phyloP scores from a whole-genome alignment of 1,140 invertebrate genomes.

The Hylaeus anthracinus region DNA sequence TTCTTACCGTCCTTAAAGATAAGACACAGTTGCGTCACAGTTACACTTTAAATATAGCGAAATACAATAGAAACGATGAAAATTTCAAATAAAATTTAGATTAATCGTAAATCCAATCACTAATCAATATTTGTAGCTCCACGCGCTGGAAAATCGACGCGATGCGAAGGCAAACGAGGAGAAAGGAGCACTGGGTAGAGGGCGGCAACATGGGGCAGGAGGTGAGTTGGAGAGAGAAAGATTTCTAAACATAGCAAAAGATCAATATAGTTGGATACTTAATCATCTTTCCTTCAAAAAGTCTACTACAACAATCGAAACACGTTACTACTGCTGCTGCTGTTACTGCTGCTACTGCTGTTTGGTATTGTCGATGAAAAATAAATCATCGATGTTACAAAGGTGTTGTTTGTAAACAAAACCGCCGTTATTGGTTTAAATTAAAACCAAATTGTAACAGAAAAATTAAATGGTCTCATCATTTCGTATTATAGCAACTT shows the following conservation, averaged over 20 bases:
- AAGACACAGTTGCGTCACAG: no score
- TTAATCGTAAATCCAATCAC: no score
- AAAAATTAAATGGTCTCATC: no score
- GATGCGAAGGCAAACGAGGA: background rate
- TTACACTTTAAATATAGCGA: no score
- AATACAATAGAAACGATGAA: no score
- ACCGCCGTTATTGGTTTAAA: no score
- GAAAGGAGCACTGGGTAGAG: background rate
- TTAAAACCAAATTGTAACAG: no score
- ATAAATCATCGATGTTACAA: background rate
- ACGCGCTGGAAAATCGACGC: no score
- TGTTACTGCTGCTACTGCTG: background rate
- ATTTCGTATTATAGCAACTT: no score
- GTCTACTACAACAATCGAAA: no score
- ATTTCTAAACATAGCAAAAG: conserved; percentile 37
- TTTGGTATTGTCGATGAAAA: background rate
- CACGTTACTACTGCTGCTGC: background rate
- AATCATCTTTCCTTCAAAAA: background rate
- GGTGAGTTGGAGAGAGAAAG: background rate
- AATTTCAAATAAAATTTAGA: background rate
- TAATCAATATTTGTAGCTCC: no score
- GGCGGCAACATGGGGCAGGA: background rate
- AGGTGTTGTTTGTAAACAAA: no score
- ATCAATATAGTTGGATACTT: conserved; percentile 28
- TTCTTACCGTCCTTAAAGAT: background rate